Percentiles rank a stretch among this genome's conserved stretches.
Conservation (phyloP, 2,888 invertebrate genomes). For the Auanema sp. region DNA sequence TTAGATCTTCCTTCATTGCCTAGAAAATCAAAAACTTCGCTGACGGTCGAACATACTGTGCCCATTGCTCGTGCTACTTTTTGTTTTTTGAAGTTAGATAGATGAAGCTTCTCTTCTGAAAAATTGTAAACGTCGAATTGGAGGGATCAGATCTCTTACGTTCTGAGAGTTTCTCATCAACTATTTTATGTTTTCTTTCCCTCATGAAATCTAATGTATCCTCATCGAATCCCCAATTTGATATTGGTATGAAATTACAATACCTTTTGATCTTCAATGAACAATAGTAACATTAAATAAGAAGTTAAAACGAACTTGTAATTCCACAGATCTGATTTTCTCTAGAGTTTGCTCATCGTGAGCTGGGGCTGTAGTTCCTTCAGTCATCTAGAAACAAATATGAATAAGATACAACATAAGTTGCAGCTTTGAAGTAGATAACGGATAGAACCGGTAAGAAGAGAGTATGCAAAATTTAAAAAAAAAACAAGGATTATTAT, state of each 20-base stretch:
- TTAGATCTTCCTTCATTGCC: slow-evolving; percentile 24
- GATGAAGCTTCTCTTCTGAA: slow-evolving; percentile 35
- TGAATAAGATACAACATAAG: too few relatives aligned
- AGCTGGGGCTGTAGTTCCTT: not conserved
- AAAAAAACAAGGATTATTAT: too few relatives aligned
- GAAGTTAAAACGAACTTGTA: not conserved
- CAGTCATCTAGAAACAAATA: slow-evolving; percentile 8
- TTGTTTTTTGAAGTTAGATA: slow-evolving; percentile 38
- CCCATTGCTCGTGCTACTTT: slow-evolving; percentile 42
- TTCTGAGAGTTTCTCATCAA: slow-evolving; percentile 44
- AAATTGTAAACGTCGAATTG: slow-evolving; percentile 1
- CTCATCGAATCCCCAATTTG: slow-evolving; percentile 51
- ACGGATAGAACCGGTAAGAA: too few relatives aligned
- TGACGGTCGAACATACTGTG: slow-evolving; percentile 35
- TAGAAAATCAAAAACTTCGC: slow-evolving; percentile 41
- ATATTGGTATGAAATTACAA: slow-evolving; percentile 42
- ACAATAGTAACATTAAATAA: too few relatives aligned
- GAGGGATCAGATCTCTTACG: slow-evolving; percentile 24
- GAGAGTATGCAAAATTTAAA: too few relatives aligned
- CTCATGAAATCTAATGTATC: slow-evolving; percentile 39
- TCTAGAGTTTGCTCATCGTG: slow-evolving; percentile 1
- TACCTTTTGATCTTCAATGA: slow-evolving; percentile 27
- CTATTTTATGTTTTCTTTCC: slow-evolving; percentile 43
- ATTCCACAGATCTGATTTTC: slow-evolving; percentile 6
- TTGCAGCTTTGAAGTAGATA: too few relatives aligned